A percentile compares a stretch with the other conserved stretches of the same genome.
Evolutionary conservation across 2,888 invertebrate species (phyloP).

Genomic region (Xanthia icteritia): DNA sequence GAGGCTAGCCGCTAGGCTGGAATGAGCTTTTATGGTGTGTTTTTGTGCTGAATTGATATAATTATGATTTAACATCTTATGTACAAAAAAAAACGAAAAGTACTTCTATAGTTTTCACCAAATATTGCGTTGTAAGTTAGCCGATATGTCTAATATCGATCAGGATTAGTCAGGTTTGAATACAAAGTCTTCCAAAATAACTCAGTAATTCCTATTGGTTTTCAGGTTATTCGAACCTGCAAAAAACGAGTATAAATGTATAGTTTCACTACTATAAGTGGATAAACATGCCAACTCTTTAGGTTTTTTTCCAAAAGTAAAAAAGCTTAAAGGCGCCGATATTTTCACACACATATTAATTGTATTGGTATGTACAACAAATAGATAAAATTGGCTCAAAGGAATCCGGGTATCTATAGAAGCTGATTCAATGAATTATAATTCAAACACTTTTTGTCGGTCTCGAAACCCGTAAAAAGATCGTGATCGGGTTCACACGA

Average conservation of each 20-base stretch:
- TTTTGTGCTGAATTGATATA: neutral
- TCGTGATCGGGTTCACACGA: slow-evolving; percentile 84
- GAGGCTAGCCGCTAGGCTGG: neutral
- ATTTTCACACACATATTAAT: slow-evolving; percentile 57
- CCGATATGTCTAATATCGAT: neutral
- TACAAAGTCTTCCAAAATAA: neutral
- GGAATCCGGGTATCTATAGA: slow-evolving; percentile 59
- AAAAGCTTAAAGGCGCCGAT: slow-evolving; percentile 48
- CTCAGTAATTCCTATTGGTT: neutral
- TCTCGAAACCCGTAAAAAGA: slow-evolving; percentile 78
- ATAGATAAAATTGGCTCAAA: slow-evolving; percentile 61
- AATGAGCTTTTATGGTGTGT: neutral
- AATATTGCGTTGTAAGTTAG: neutral
- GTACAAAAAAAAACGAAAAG: neutral
- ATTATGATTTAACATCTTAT: neutral
- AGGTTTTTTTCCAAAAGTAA: neutral
- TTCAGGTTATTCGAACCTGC: neutral
- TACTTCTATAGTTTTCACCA: neutral
- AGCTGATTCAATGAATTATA: slow-evolving; percentile 62
- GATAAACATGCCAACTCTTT: neutral
- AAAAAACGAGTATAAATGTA: neutral
- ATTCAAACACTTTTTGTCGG: slow-evolving; percentile 74
- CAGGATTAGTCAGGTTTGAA: neutral
- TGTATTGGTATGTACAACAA: slow-evolving; percentile 52
- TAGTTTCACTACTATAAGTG: neutral